Percentiles rank a stretch among this genome's conserved stretches.
These are phyloP conservation scores for Lymantria monacha DNA, from an alignment of 2,888 invertebrate genomes.

Conservation along the genomic window DNA sequence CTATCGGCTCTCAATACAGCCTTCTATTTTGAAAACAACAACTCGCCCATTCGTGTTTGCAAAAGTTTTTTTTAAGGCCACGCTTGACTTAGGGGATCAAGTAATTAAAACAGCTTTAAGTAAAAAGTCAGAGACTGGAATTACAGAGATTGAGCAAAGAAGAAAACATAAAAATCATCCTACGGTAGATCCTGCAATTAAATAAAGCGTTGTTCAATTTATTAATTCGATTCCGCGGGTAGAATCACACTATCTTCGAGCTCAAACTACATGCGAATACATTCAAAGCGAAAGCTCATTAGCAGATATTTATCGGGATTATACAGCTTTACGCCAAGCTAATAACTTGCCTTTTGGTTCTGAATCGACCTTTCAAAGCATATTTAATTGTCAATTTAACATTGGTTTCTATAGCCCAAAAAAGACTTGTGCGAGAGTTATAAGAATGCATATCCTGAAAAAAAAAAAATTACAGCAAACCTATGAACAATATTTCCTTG, in stretches of 20 bases:
- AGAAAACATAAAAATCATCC: too few species aligned
- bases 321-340: background rate
- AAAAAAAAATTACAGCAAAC: background rate
- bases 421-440: background rate
- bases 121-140: constrained; percentile 6
- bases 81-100: constrained; percentile 12
- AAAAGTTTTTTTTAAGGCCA: constrained; percentile 14
- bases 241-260: constrained; percentile 1
- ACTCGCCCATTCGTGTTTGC: constrained; percentile 9
- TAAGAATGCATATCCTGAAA: background rate
- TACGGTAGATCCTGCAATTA: background rate
- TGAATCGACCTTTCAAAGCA: background rate
- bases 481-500: constrained; percentile 21
- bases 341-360: too few species aligned
- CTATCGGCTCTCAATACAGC: background rate
- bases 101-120: constrained; percentile 9
- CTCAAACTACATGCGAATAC: background rate
- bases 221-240: constrained; percentile 3
- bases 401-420: background rate
- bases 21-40: constrained; percentile 7
- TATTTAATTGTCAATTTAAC: background rate
- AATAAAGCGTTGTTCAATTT: background rate
- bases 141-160: constrained; percentile 8
- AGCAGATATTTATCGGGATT: background rate
- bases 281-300: background rate